Base-by-base conservation (phyloP, 2,113 vertebrate genomes). In the Brachyhypopomus gauderio region DNA sequence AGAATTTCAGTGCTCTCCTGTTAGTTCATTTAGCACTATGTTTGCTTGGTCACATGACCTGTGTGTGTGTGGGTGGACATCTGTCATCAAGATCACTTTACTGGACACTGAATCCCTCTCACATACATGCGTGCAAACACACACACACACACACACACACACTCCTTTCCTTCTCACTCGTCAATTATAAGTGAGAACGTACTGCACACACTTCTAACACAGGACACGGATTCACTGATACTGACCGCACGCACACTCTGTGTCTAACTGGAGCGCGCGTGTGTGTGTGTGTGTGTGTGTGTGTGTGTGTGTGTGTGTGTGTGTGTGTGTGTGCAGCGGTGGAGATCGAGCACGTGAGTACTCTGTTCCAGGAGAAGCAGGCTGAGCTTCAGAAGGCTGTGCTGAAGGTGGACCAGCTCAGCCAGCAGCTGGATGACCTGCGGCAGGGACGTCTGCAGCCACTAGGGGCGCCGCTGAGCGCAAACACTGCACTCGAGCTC, bases 331-430 rank as follows among this genome's bases (percentile, higher is more conserved):
- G 55, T 78, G 59, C 82, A 99, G 98, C 98, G 55, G 95, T 95
- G 55, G 98, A 99, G 92, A 98, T 99, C 30, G 98, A 99, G 89
- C 95, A 99, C 80, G 97, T 99, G 85, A 98, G 95, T 85, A 90
- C 95, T 90, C 92, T 99, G 94, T 99, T 99, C 90, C 97, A 98
- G 82, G 98, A 99, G 86, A 99, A 99, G 93, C 96, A 99, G 87
- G 94, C 94, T 17, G 98, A 99, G 86, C 92, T 99, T 12, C 97
- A 98, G 90, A 88, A 95, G 1, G 98, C 98, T 0, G 96, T 98
- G 81, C 83, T 97, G 83, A 94, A 97, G 89, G 98, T 99, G 77
- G 98, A 99, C 88, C 97, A 99, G 86, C 95, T 99, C 71, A 98
- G 95, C 67, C 93, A 97, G 86, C 98, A 99, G 52, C 87, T 99